Conservation (phyloP, 2,888 invertebrate genomes). For the Drosophila borealis region DNA sequence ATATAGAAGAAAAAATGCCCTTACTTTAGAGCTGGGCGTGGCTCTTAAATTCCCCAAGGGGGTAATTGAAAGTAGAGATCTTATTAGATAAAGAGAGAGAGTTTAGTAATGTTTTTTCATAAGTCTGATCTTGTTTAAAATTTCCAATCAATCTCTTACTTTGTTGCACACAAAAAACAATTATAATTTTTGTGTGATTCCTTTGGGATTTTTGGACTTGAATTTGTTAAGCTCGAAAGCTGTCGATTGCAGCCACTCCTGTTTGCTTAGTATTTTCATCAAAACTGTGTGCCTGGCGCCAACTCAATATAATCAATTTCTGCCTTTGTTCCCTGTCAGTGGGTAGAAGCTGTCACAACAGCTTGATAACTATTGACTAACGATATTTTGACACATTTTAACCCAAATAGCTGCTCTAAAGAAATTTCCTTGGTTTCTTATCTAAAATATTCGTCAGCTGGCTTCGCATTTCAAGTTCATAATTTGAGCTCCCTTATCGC, state of each 20-base stretch:
- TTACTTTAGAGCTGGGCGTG: no score
- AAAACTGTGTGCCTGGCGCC: not conserved
- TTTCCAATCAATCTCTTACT: no score
- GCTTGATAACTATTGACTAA: constrained; percentile 9
- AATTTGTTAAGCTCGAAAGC: not conserved
- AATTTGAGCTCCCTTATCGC: constrained; percentile 42
- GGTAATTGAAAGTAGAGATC: no score
- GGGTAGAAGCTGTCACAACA: constrained; percentile 3
- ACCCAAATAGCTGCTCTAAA: not conserved
- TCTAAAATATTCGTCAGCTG: constrained; percentile 14
- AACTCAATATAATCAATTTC: not conserved
- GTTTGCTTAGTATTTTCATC: not conserved
- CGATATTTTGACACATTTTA: not conserved
- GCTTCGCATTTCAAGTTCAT: constrained; percentile 31
- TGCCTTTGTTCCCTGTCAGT: not conserved
- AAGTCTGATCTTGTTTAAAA: no score
- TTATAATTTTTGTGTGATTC: no score
- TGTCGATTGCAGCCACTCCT: not conserved
- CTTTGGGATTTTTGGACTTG: no score
- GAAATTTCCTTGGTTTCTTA: constrained; percentile 12
- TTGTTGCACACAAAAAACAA: no score
- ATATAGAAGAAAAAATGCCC: no score
- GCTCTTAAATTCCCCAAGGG: no score
- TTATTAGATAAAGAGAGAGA: no score
- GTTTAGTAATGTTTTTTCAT: no score